Base-by-base conservation (phyloP, 2,113 vertebrate genomes). In the Myotis lucifugus region DNA sequence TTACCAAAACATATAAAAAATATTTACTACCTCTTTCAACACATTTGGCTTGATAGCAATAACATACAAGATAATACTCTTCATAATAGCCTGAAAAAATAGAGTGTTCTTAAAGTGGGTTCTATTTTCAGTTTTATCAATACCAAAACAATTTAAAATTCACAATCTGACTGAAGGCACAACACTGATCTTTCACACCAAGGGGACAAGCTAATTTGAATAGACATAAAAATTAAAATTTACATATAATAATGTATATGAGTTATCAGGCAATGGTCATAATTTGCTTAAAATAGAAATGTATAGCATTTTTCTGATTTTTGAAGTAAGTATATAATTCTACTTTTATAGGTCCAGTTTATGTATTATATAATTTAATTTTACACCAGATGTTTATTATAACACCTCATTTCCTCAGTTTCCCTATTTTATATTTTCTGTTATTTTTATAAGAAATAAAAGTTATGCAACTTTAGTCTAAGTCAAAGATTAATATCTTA, bases 391-490 rank as follows among this genome's bases (percentile, higher is more conserved):
- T 78, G 18, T 64, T 83, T 88, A 77, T 61, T 79, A 2, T 90
- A 89, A 74, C 67, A 37, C 2, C 23, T 89, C 32, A 85, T 73
- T 72, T 91, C 50, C 23, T 81, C 23, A 61, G 11, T 90, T 90
- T 88, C n/a, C 25, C 48, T 79, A 74, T 74, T 82, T 15, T 85
- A 46, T 72, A 76, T 69, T 85, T 92, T 92, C 13, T 94, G 40
- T 48, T 90, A 88, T 87, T 96, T 91, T 89, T 87, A 90, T 67
- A 91, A 92, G 37, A 77, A 67, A 77, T 23, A 66, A 12, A 27
- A 91, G n/a, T 89, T 66, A 82, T 2, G 83, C 8, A 83, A 70
- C 0, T 76, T 10, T 69, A 56, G 11, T 50, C 64, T 91, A 90
- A 82, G 18, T 25, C 82, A 78, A n/a, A 88, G 21, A 27, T 61